Evolutionary conservation across 2,888 invertebrate species (phyloP).

Genomic region (Druceiella hillmani): DNA sequence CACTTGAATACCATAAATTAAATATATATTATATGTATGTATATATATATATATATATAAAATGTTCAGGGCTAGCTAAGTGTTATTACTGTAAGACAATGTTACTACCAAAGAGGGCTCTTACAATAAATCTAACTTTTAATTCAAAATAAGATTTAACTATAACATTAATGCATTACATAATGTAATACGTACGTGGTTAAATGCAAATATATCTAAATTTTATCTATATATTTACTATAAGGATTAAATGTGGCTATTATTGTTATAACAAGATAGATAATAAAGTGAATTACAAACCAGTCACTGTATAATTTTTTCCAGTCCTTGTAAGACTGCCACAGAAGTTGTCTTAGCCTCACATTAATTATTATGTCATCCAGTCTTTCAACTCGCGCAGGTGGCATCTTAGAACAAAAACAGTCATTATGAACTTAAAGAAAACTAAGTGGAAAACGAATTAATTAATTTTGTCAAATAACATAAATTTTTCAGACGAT

Average conservation of each 20-base stretch:
- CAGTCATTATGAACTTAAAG: no score
- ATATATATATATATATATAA: no score
- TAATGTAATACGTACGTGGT: background rate
- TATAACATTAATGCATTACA: conserved; percentile 6
- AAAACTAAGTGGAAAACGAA: no score
- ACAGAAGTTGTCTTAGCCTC: conserved; percentile 71
- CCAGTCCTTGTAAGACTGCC: conserved; percentile 77
- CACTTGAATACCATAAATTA: no score
- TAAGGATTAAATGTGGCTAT: background rate
- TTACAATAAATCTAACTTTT: conserved; percentile 1
- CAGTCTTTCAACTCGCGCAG: conserved; percentile 74
- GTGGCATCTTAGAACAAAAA: conserved; percentile 81
- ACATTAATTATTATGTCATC: conserved; percentile 77
- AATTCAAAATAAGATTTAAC: background rate
- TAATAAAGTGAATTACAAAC: conserved; percentile 41
- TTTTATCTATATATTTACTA: background rate
- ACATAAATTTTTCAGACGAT: no score
- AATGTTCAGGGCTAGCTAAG: no score
- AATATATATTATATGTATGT: no score
- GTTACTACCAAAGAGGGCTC: no score
- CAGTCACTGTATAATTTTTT: conserved; percentile 59
- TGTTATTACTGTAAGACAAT: no score
- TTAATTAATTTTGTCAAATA: no score
- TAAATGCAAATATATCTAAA: background rate
- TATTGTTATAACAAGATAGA: no score